Base-by-base conservation (phyloP, 2,113 vertebrate species). In the Pterocles burchelli region DNA sequence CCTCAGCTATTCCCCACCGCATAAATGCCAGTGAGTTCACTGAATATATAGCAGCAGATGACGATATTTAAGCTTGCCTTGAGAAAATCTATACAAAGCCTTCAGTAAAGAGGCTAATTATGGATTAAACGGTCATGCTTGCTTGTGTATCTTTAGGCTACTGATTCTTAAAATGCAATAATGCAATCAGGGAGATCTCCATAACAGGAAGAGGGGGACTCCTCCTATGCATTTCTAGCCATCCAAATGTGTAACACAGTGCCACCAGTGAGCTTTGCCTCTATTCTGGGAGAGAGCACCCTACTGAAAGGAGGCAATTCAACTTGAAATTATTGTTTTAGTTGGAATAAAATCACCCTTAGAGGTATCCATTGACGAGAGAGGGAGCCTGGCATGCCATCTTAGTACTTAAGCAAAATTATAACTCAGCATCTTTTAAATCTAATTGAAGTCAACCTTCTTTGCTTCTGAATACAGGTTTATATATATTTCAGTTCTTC, bases 81-180 rank as follows among this genome's bases (percentile, higher is more conserved):
- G 12, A 92, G 51, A 89, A 85, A 71, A 92, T 49, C 34, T 31
- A 59, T 19, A 88, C 13, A 89, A 61, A 94, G 19, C 72, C 51
- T 70, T 89, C 88, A 55, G 45, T 48, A 72, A 72, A 82, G 49
- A 90, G 33, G 34, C 94, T 95, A 80, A 61, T 88, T 80, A 89
- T 38, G 79, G 81, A 85, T 79, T 85, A 93, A 94, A 58, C 6
- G 3, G 88, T 66, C 43, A 38, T 38, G 71, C 51, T 61, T 83
- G n/a, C 31, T 71, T 77, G 36, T 51, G 18, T 77, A 67, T 38
- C 88, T 88, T 79, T 51, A 84, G 45, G 82, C 63, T 52, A 66
- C 49, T 36, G 13, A 68, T 43, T 78, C 76, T 90, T 82, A 73
- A 52, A 95, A 71, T 20, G 41, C 75, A 82, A 10, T 17, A 88